Percentiles rank a stretch among this genome's conserved stretches.
Evolutionary conservation across 2,888 invertebrate genomes (phyloP).

Genomic region (Lordiphosa andalusiaca): DNA sequence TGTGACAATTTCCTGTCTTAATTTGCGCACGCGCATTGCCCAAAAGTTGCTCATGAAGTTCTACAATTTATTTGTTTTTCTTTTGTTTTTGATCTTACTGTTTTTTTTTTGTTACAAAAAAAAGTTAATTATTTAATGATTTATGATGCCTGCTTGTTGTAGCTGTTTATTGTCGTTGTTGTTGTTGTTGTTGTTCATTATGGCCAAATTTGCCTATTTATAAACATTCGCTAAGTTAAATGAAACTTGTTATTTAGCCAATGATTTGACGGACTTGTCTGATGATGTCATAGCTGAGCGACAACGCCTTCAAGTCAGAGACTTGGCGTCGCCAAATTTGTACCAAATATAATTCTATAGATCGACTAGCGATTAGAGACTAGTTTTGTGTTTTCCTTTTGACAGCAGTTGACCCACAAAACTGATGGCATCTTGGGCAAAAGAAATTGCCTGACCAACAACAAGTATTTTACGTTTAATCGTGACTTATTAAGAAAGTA

Average conservation of each 20-base stretch:
- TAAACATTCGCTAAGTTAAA: slow-evolving; percentile 67
- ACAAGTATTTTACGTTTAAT: slow-evolving; percentile 21
- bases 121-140: slow-evolving; percentile 73
- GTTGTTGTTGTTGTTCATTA: slow-evolving; percentile 30
- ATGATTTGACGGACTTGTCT: slow-evolving; percentile 28
- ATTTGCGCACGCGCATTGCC: slow-evolving; percentile 45
- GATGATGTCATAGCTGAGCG: slow-evolving; percentile 42
- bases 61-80: slow-evolving; percentile 27
- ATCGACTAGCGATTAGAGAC: slow-evolving; percentile 26
- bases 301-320: slow-evolving; percentile 43
- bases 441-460: slow-evolving; percentile 14
- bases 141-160: slow-evolving; percentile 54
- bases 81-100: slow-evolving; percentile 17
- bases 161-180: too few species aligned
- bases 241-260: slow-evolving; percentile 64
- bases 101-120: slow-evolving; percentile 27
- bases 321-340: slow-evolving; percentile 64
- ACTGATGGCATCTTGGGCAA: slow-evolving; percentile 30
- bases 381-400: slow-evolving; percentile 15
- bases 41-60: slow-evolving; percentile 18
- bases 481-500: slow-evolving; percentile 54
- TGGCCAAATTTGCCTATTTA: slow-evolving; percentile 48
- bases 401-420: slow-evolving; percentile 48
- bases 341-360: slow-evolving; percentile 24
- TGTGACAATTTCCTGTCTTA: slow-evolving; percentile 61